Evolutionary conservation across 2,888 invertebrate species (phyloP).

Genomic region (Drosophila affinis): DNA sequence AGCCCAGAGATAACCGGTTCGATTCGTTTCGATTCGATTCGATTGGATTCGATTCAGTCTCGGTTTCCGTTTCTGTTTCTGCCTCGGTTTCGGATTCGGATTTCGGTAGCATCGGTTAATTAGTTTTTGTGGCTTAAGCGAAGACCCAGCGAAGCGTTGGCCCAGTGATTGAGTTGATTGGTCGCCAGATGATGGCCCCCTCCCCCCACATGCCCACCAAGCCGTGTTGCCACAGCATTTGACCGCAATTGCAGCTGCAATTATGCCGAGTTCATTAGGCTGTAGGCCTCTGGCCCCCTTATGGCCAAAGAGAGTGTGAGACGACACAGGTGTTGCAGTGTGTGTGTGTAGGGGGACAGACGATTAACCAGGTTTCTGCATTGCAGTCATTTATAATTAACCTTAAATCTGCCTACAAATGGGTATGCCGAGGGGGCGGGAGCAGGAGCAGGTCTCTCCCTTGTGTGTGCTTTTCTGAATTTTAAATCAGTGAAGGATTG

Average conservation of each 20-base stretch:
- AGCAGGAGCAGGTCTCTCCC: not conserved
- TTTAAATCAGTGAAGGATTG: slow-evolving; percentile 15
- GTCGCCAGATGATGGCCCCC: slow-evolving; percentile 37
- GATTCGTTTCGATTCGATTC: slow-evolving; percentile 23
- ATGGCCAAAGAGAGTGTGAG: not conserved
- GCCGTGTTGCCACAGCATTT: slow-evolving; percentile 13
- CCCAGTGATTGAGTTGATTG: slow-evolving; percentile 66
- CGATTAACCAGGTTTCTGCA: slow-evolving; percentile 7
- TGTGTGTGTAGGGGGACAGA: not conserved
- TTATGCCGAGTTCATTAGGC: slow-evolving; percentile 71
- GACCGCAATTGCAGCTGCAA: slow-evolving; percentile 66
- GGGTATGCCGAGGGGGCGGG: not conserved
- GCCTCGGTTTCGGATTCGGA: slow-evolving; percentile 48
- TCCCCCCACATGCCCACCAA: slow-evolving; percentile 19
- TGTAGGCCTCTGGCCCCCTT: slow-evolving; percentile 10
- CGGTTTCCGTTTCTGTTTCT: slow-evolving; percentile 22
- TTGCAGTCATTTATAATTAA: slow-evolving; percentile 33
- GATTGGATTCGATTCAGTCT: slow-evolving; percentile 39
- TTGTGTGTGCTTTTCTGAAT: slow-evolving; percentile 12
- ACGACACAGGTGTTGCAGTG: not conserved
- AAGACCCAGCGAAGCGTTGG: slow-evolving; percentile 52
- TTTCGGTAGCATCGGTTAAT: slow-evolving; percentile 59
- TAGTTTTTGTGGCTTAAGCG: slow-evolving; percentile 69
- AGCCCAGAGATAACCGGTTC: slow-evolving; percentile 41
- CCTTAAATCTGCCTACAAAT: slow-evolving; percentile 7